Base-by-base conservation (phyloP, 64 coral and sea anemone species). In the Stichodactyla helianthus region DNA sequence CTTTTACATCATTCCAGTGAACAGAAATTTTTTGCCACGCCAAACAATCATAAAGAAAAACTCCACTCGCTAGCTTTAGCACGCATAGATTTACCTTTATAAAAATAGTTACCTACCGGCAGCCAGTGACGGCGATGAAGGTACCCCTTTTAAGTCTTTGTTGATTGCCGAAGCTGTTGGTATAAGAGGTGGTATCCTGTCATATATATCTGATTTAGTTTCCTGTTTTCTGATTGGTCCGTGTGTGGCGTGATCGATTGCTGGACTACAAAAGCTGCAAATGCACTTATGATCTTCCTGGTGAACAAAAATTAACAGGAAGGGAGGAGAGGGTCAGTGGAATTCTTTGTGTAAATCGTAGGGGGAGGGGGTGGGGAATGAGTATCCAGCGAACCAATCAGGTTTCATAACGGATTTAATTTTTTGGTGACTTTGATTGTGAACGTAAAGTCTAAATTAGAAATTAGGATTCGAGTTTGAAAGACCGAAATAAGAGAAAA, bases 261-360 rank as follows among this genome's bases (percentile, higher is more conserved):
- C 68, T 74, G 68, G 68, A 7, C 68, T 31, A 74, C 68, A 74
- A 74, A 74, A 74, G 68, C 68, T 74, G 68, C 68, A 74, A 27
- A 0, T 74, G 25, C 68, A 74, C 27, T 74, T 31, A 25, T 31
- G 25, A 74, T 8, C 25, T 31, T 4, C 22, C 68, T 74, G 68
- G 10, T 74, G 68, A 13, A 74, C 25, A 74, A 14, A 44, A 44
- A 44, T 44, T 3, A 44, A 44, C 35, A 44, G 6, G 68, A 74
- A 35, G 25, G 17, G 68, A 31, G 68, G 25, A 14, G 25, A 74
- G 17, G 68, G 68, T 35, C 35, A 0, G 25, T 27, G 68, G 27
- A 44, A 44, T 44, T 44, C 35, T 44, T 44, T 44, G 68, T 27
- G n/a, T 27, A 26, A 12, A 13, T 31, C 68, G 68, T 74, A 2